Evolutionary conservation across 2,113 vertebrate species (phyloP).

Genomic region (Procavia capensis): DNA sequence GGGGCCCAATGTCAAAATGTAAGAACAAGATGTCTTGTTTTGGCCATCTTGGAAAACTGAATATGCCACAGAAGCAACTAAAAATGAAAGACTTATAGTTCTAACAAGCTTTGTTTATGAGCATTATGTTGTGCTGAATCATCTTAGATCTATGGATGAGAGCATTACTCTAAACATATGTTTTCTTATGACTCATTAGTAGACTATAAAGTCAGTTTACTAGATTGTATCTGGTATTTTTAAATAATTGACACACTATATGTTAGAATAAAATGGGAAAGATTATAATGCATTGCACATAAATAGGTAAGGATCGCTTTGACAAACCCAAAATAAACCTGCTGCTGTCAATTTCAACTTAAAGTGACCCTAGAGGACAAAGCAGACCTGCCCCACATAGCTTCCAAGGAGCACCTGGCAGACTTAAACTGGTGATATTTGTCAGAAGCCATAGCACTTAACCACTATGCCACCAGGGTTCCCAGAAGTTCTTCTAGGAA

Average conservation of each 20-base stretch:
- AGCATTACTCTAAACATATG: neutral
- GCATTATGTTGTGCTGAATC: neutral
- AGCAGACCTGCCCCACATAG: too few species aligned
- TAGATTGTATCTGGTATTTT: neutral
- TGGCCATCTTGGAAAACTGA: neutral
- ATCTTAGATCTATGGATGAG: neutral
- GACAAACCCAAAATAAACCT: too few species aligned
- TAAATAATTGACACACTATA: neutral
- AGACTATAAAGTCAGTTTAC: neutral
- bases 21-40: neutral
- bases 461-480: too few species aligned
- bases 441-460: too few species aligned
- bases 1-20: neutral
- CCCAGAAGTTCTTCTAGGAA: too few species aligned
- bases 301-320: neutral
- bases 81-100: neutral
- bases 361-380: too few species aligned
- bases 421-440: too few species aligned
- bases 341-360: too few species aligned
- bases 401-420: too few species aligned
- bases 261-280: constrained; percentile 15
- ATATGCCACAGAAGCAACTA: neutral
- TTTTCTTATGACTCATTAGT: neutral
- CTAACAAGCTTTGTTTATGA: neutral
- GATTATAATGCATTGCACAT: neutral